Percentiles rank a stretch among this genome's conserved stretches.
Evolutionary conservation across 2,797 vertebrate genomes (phyloP).

Genomic region (Limnodromus scolopaceus): DNA sequence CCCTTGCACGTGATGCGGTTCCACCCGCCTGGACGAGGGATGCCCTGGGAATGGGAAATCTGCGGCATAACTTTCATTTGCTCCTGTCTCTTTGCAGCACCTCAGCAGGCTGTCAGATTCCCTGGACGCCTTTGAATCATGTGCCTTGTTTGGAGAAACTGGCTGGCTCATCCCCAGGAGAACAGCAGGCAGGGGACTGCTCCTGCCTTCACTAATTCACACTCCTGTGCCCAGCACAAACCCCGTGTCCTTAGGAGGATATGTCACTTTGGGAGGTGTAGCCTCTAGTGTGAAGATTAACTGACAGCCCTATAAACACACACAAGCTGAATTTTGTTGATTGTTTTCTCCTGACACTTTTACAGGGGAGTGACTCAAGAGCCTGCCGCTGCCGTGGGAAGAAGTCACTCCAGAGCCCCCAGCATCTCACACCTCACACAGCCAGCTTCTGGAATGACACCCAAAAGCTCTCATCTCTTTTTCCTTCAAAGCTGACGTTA

Average conservation of each 20-base stretch:
- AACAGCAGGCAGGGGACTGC: background rate
- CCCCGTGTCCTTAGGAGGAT: background rate
- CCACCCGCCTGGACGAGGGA: background rate
- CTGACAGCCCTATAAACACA: background rate
- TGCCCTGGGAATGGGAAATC: background rate
- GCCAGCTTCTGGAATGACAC: background rate
- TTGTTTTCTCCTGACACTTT: background rate
- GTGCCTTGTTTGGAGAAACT: background rate
- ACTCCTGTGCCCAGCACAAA: background rate
- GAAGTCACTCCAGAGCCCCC: background rate
- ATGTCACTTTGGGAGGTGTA: rapidly evolving
- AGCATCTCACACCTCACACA: background rate
- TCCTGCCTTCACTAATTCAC: background rate
- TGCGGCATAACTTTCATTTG: rapidly evolving
- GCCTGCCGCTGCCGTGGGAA: background rate
- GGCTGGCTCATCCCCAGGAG: background rate
- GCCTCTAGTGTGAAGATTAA: background rate
- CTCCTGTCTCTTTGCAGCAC: background rate
- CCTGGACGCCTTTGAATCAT: background rate
- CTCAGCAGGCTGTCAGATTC: background rate
- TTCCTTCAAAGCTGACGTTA: background rate
- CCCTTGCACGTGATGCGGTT: rapidly evolving
- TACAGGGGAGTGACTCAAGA: background rate
- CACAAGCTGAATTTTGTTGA: background rate
- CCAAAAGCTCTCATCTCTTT: background rate